Base-by-base conservation (phyloP, 1,140 invertebrate genomes). In the Linepithema humile region DNA sequence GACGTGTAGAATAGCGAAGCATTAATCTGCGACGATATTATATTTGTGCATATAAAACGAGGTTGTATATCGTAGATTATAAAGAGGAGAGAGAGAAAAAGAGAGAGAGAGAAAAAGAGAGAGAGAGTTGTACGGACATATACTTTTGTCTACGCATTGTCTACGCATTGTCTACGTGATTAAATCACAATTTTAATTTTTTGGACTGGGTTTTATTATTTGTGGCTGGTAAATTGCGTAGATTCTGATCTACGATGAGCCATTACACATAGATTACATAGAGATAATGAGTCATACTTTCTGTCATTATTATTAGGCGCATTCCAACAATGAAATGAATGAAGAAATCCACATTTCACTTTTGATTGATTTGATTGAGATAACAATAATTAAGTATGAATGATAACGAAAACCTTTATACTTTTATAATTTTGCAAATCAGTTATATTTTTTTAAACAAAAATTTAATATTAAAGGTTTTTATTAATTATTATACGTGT, bases 1-100 rank as follows among this genome's bases (percentile, higher is more conserved):
- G 65, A 74, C 69, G 69, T 62, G 65, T 82, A 73, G 78, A 74
- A 74, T 82, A 53, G 78, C 55, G 78, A 82, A 74, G 23, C 67
- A 74, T 82, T 82, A 82, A 82, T 82, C 67, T 64, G 15, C 55
- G 17, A 26, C 32, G 29, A 29, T 73, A 82, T 73, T 82, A 82
- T 82, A 73, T 74, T 62, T 29, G 29, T 32, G 45, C 75, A n/a
- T 70, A 80, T 69, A 69, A 80, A 69, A 67, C 50, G 50, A 50
- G 26, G 20, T 38, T 38, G 32, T 38, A 45, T 5, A n/a, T n/a
- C 74, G 45, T 38, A 23, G 40, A 65, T 32, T 65, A 77, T 65
- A 77, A 77, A 77, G 32, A n/a, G n/a, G n/a, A n/a, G n/a, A n/a
- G n/a, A n/a, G n/a, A n/a, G n/a, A n/a, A n/a, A n/a, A n/a, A n/a